Base-by-base conservation (phyloP, 2,797 vertebrate genomes). In the Phalloptychus januarius region DNA sequence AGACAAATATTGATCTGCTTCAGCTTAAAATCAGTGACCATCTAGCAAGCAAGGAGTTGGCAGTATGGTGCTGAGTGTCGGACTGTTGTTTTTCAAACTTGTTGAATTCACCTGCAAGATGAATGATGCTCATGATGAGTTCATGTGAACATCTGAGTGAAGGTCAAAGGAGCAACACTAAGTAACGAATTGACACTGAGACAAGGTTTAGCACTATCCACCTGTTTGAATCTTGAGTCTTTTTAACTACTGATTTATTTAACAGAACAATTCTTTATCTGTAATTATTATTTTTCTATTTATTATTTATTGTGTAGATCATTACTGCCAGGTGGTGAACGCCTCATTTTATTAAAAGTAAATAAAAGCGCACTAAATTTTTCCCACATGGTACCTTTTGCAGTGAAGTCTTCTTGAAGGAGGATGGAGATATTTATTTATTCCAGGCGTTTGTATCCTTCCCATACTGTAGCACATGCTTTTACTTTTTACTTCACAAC, bases 391-490 rank as follows among this genome's bases (percentile, higher is more conserved):
- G 56, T 81, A 73, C 77, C 1, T 75, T 80, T 61, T 77, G 63
- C 46, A 70, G 40, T 11, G 54, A 67, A 38, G 38, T 71, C 61
- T 71, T 77, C 40, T 67, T 40, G 10, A 20, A 42, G 23, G 65
- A 69, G 0, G 5, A 75, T 36, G 72, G 73, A 76, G 72, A 78
- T 50, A 4, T 50, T 61, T 69, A 36, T 78, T 80, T 72, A 77
- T 78, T 85, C 44, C 67, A 77, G 36, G 76, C 48, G 46, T 42
- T 78, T 67, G n/a, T 85, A 70, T 81, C 11, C 48, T 44, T 44
- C 25, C 58, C 42, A 48, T 74, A 78, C 82, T 87, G 89, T 93
- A 93, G 90, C 92, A 90, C 69, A 84, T 71, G 50, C 50, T 84
- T 85, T 42, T 61, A 85, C 75, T 85, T 83, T 83, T 65, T 84